phyloP scores from a whole-genome alignment of 2,113 vertebrate species.

The Pachypanchax playfairii region DNA sequence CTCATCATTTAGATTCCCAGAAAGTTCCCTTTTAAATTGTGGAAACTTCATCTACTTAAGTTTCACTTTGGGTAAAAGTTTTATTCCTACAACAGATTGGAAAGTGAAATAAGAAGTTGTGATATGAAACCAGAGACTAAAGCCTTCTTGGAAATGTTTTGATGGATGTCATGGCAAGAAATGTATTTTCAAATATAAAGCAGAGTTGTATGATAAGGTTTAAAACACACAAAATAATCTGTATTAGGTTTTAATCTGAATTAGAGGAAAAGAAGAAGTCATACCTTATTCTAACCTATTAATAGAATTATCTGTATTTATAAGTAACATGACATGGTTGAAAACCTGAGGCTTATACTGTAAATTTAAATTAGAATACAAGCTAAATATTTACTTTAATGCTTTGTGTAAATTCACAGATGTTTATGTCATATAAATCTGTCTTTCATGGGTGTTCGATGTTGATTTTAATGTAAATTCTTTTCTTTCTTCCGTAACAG shows the following conservation, averaged over 20 bases:
- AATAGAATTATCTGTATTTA: no score
- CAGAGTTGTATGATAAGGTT: no score
- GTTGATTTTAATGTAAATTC: no score
- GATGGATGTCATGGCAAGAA: background rate
- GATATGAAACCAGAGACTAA: conserved; percentile 41
- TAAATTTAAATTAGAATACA: no score
- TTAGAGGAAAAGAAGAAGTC: no score
- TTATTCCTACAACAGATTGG: conserved; percentile 21
- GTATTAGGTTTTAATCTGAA: background rate
- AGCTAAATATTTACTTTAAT: no score
- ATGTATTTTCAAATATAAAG: background rate
- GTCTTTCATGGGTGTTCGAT: no score
- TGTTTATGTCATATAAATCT: no score
- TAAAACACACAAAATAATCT: background rate
- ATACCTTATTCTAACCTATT: no score
- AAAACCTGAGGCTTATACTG: no score
- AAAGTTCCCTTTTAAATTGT: conserved; percentile 32
- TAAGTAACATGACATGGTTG: no score
- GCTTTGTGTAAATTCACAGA: no score
- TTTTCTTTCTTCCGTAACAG: conserved; percentile 33
- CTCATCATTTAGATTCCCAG: conserved; percentile 9
- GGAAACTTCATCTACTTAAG: conserved; percentile 34
- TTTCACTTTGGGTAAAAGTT: conserved; percentile 46
- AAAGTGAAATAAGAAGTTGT: conserved; percentile 41
- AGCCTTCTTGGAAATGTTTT: conserved; percentile 50